Conservation (phyloP, 2,888 invertebrate species). For the Meiosimyza platycephala region DNA sequence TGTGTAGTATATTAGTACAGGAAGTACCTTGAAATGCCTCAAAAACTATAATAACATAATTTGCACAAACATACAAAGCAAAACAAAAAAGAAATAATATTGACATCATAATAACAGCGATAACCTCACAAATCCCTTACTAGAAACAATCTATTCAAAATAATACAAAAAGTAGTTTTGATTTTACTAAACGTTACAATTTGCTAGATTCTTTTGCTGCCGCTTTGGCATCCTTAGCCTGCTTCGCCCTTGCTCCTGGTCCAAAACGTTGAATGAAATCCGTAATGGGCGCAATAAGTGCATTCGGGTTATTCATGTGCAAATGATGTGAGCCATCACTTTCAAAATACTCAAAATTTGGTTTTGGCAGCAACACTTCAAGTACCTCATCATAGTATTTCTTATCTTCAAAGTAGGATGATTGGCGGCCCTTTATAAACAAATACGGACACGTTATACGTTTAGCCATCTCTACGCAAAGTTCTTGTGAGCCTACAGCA, state of each 20-base stretch:
- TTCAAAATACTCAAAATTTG: constrained; percentile 72
- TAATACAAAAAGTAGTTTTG: background rate
- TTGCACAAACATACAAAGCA: too few species aligned
- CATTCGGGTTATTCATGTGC: constrained; percentile 77
- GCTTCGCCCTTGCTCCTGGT: constrained; percentile 68
- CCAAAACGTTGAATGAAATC: constrained; percentile 72
- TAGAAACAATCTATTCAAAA: background rate
- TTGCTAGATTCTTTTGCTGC: constrained; percentile 53
- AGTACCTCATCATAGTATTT: constrained; percentile 72
- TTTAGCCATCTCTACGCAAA: constrained; percentile 71
- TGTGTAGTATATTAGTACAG: too few species aligned
- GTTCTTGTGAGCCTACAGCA: constrained; percentile 65
- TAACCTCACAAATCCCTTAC: too few species aligned
- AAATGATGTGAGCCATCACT: constrained; percentile 79
- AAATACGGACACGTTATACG: constrained; percentile 75
- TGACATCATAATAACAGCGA: too few species aligned
- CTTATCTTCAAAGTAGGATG: constrained; percentile 71
- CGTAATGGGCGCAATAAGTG: constrained; percentile 70
- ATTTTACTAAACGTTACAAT: constrained; percentile 36
- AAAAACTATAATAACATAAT: too few species aligned
- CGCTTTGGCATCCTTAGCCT: constrained; percentile 32
- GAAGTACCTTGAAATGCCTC: too few species aligned
- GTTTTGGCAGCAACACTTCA: constrained; percentile 70
- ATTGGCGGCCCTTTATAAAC: constrained; percentile 72
- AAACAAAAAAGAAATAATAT: too few species aligned